A percentile compares a stretch with the other conserved stretches of the same genome.
These are phyloP conservation scores for Stenodema calcarata DNA, from an alignment of 2,888 invertebrate genomes.

Conservation along the genomic window DNA sequence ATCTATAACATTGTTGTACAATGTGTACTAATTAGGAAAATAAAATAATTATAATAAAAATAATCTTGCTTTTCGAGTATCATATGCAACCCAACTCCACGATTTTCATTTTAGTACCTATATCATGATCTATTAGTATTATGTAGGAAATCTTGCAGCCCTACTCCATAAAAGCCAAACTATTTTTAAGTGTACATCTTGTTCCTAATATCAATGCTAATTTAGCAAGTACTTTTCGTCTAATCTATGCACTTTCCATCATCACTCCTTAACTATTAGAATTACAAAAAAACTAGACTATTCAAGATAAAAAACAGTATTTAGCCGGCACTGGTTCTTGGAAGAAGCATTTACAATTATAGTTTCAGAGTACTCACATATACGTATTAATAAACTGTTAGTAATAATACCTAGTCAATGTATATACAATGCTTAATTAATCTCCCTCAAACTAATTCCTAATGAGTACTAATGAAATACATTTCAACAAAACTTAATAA, in stretches of 20 bases:
- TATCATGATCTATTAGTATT: constrained; percentile 33
- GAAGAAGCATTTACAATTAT: constrained; percentile 57
- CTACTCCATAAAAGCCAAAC: constrained; percentile 52
- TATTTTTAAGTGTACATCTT: constrained; percentile 48
- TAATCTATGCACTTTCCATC: constrained; percentile 52
- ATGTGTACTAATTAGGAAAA: constrained; percentile 21
- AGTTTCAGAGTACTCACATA: constrained; percentile 46
- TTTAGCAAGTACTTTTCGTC: constrained; percentile 49
- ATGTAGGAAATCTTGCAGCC: constrained; percentile 45
- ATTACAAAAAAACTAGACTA: constrained; percentile 57
- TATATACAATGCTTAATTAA: constrained; percentile 53
- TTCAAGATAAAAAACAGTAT: constrained; percentile 56
- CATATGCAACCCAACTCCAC: not conserved
- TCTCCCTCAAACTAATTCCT: constrained; percentile 51
- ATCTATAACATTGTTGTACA: constrained; percentile 9
- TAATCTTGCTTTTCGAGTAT: constrained; percentile 6
- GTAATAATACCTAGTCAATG: constrained; percentile 50
- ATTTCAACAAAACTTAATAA: not conserved
- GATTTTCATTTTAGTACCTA: constrained; percentile 22
- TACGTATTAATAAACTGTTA: constrained; percentile 52
- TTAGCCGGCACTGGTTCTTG: constrained; percentile 56
- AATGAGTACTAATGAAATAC: constrained; percentile 28
- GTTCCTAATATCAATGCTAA: constrained; percentile 53
- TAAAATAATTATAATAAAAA: constrained; percentile 32
- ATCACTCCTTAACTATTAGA: constrained; percentile 51